Percentiles rank a stretch among this genome's conserved stretches.
Conservation (phyloP, 2,888 invertebrate species). For the Andrena camellia region DNA sequence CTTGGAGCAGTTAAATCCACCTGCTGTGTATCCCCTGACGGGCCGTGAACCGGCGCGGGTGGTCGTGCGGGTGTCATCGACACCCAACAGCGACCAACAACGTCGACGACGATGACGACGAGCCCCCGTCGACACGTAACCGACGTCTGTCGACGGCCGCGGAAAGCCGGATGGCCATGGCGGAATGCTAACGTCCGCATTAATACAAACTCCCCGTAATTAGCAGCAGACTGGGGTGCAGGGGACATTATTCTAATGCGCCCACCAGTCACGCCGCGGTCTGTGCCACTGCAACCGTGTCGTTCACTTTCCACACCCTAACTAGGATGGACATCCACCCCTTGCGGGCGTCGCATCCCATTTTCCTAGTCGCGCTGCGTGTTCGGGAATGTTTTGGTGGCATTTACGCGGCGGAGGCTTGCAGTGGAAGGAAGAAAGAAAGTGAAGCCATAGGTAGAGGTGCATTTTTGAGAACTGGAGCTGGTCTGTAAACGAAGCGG, state of each 20-base stretch:
- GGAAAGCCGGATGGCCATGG: conserved; percentile 65
- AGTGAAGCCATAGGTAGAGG: too few species aligned
- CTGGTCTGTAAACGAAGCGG: too few species aligned
- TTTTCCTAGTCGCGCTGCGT: background rate
- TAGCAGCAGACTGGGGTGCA: conserved; percentile 71
- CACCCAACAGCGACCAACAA: conserved; percentile 32
- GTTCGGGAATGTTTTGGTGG: background rate
- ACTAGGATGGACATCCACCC: conserved; percentile 6
- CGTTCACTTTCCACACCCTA: conserved; percentile 62
- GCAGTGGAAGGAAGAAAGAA: too few species aligned
- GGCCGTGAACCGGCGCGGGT: conserved; percentile 16
- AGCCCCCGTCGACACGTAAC: conserved; percentile 55
- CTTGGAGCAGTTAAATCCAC: conserved; percentile 74
- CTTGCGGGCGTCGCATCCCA: too few species aligned
- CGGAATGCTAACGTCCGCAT: conserved; percentile 81
- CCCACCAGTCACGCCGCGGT: conserved; percentile 53
- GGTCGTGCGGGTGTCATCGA: conserved; percentile 7
- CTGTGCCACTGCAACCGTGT: conserved; percentile 17
- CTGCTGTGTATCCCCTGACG: conserved; percentile 64
- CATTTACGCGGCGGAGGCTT: too few species aligned
- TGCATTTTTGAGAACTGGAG: too few species aligned
- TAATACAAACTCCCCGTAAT: conserved; percentile 80
- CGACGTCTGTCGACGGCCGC: conserved; percentile 38
- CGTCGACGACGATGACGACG: conserved; percentile 24
- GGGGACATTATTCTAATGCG: conserved; percentile 68